These are phyloP conservation scores for Porites rus DNA, from an alignment of 92 coral and sea anemone genomes.

Conservation along the genomic window DNA sequence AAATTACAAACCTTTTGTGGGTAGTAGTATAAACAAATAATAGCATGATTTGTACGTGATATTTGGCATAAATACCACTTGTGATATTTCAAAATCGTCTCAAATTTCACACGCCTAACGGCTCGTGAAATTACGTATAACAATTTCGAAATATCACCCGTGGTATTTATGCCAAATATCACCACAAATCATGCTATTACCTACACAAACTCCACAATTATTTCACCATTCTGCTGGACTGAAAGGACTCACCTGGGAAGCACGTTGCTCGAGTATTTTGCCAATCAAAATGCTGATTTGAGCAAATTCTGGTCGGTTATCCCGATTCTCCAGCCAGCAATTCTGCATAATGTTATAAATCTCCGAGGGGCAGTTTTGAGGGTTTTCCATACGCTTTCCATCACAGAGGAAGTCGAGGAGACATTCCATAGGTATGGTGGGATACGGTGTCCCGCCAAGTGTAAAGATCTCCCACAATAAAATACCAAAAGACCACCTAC, in stretches of 20 bases:
- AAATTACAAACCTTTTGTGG: too few species aligned
- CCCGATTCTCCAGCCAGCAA: conserved; percentile 81
- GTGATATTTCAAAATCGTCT: too few species aligned
- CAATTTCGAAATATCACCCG: too few species aligned
- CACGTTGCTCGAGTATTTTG: conserved; percentile 71
- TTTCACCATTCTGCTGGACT: too few species aligned
- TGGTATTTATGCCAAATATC: too few species aligned
- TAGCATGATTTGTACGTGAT: too few species aligned
- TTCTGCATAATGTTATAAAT: conserved; percentile 87
- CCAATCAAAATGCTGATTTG: conserved; percentile 75
- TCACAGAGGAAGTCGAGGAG: conserved; percentile 82
- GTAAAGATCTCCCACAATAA: conserved; percentile 92
- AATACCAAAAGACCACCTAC: conserved; percentile 93
- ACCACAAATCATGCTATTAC: too few species aligned
- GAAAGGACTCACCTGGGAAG: conserved; percentile 66
- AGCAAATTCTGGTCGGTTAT: conserved; percentile 73
- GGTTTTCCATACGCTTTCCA: conserved; percentile 85
- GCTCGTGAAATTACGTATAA: too few species aligned
- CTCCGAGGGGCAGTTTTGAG: conserved; percentile 87
- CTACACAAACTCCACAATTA: too few species aligned
- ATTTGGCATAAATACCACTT: too few species aligned
- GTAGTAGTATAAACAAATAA: too few species aligned
- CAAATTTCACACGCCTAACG: too few species aligned
- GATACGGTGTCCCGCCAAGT: conserved; percentile 92
- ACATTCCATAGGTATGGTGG: conserved; percentile 76